Conservation (phyloP, 2,113 vertebrate genomes). For the Marcusenius ussheri region DNA sequence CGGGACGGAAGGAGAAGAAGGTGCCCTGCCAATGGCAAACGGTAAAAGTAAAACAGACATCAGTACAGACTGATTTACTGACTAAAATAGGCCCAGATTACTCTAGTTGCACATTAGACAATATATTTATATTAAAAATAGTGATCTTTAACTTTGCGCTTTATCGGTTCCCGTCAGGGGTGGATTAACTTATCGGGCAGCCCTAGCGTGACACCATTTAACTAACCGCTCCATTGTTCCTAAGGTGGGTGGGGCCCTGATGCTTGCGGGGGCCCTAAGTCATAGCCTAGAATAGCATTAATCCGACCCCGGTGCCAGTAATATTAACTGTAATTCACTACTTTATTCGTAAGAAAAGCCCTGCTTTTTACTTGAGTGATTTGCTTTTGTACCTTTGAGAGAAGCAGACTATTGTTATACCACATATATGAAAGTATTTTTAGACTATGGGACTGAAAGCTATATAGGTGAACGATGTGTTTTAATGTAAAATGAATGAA, state of each 20-base stretch:
- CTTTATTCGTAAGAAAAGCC: background rate
- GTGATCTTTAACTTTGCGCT: background rate
- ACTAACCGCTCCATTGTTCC: background rate
- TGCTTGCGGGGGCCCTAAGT: background rate
- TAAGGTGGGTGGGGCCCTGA: background rate
- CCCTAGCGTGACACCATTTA: background rate
- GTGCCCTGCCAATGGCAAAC: background rate
- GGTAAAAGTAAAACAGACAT: background rate
- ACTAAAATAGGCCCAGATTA: background rate
- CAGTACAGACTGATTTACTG: background rate
- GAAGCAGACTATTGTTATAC: background rate
- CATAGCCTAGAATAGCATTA: background rate
- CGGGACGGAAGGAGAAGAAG: background rate
- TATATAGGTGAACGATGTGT: background rate
- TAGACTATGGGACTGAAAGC: background rate
- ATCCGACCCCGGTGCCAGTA: background rate
- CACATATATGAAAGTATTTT: background rate
- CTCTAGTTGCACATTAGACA: background rate
- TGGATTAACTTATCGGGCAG: background rate
- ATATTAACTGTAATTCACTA: background rate
- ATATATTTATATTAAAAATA: no score
- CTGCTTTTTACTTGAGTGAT: background rate
- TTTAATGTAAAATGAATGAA: background rate
- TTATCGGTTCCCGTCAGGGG: background rate
- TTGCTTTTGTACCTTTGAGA: background rate